Percentiles rank a stretch among this genome's conserved stretches.
Evolutionary conservation across 2,797 vertebrate genomes (phyloP).

Genomic region (Falco rusticolus): DNA sequence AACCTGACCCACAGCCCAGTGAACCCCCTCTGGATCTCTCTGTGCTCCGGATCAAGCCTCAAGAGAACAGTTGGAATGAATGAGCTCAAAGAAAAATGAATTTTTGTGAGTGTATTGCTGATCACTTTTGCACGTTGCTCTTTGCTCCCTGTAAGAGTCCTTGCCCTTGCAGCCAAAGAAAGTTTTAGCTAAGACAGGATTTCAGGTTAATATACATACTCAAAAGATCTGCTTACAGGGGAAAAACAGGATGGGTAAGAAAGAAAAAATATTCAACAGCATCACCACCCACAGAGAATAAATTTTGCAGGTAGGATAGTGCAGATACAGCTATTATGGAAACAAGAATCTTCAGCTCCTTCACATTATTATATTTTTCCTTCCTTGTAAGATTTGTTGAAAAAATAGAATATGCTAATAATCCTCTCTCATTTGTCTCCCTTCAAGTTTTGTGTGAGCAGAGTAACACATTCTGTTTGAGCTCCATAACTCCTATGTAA

Average conservation of each 20-base stretch:
- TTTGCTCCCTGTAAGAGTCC: neutral
- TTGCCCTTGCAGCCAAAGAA: neutral
- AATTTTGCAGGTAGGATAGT: neutral
- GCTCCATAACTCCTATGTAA: neutral
- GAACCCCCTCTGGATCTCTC: neutral
- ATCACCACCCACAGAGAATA: neutral
- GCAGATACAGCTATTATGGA: neutral
- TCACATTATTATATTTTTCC: neutral
- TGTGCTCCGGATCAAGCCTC: neutral
- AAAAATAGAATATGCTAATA: slow-evolving; percentile 7
- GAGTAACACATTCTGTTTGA: neutral
- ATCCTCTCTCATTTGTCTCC: neutral
- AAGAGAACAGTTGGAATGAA: slow-evolving; percentile 17
- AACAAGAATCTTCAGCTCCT: slow-evolving; percentile 6
- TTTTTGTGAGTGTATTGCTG: neutral
- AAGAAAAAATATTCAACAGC: neutral
- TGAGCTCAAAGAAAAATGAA: neutral
- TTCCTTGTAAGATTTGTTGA: neutral
- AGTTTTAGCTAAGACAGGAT: neutral
- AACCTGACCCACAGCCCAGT: slow-evolving; percentile 6
- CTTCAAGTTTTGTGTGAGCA: neutral
- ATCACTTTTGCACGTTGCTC: neutral
- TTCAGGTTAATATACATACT: neutral
- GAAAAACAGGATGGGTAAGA: neutral
- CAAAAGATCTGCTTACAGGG: neutral